Base-by-base conservation (phyloP, 1,140 invertebrate genomes). In the Vanessa atalanta region DNA sequence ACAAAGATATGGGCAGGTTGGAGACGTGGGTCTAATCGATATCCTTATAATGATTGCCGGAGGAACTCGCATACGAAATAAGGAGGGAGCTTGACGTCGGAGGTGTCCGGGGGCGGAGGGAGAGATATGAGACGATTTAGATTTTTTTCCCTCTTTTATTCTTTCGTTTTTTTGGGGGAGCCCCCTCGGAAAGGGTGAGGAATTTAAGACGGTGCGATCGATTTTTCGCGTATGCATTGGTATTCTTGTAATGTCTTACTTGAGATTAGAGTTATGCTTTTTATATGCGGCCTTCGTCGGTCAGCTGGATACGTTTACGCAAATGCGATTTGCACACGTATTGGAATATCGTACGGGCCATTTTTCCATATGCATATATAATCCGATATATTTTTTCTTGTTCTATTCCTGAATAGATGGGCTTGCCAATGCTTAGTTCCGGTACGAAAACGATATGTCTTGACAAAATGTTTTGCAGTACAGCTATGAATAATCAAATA, bases 1-100 rank as follows among this genome's bases (percentile, higher is more conserved):
- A 83, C 80, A 84, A 86, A 90, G 88, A 92, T 90, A 91, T 91
- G 88, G 83, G 82, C 89, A 90, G 88, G 90, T 91, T 90, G 83
- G 84, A 87, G 81, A 86, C 88, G 86, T 88, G 86, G 87, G 80
- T 82, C 88, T 91, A 92, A 92, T 92, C 90, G 90, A 92, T 92
- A 92, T 88, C 85, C 87, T 90, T 91, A 90, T 91, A 92, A 92
- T 92, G 90, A 92, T 91, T 89, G 88, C 89, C 87, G 83, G 86
- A 91, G 90, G 87, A 92, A 83, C 90, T 92, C 89, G 89, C 90
- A 92, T 92, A 92, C 90, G 88, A 91, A 92, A 92, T 92, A 92
- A 92, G 90, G 88, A 91, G 90, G 90, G 90, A 85, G 84, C 86
- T 85, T 86, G 84, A 89, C 82, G 84, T 82, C 79, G 80, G 85